A percentile compares a stretch with the other conserved stretches of the same genome.
Conservation (phyloP, 2,888 invertebrate species). For the Smittia sp. region DNA sequence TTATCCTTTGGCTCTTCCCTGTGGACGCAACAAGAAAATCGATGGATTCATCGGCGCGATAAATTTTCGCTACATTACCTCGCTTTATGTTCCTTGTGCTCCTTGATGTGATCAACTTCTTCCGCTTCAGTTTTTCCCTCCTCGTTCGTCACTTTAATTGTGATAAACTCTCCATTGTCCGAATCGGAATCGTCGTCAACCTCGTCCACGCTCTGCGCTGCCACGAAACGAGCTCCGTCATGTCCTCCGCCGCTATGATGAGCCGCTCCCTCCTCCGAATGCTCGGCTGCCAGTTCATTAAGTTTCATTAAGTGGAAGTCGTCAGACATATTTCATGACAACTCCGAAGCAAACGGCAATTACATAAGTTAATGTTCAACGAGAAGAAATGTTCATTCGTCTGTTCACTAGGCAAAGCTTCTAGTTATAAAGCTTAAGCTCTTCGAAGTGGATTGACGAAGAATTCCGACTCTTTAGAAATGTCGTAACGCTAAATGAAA, state of each 20-base stretch:
- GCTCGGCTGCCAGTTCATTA: constrained; percentile 6
- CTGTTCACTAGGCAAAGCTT: too few species aligned
- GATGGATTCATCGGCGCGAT: background rate
- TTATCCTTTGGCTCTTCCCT: background rate
- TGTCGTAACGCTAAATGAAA: too few species aligned
- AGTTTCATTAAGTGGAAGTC: too few species aligned
- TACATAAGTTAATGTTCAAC: too few species aligned
- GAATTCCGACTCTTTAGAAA: too few species aligned
- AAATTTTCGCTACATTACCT: constrained; percentile 10
- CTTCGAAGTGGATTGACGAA: too few species aligned
- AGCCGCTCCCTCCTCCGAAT: background rate
- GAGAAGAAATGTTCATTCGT: too few species aligned
- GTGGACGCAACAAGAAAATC: background rate
- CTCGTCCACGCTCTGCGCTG: background rate
- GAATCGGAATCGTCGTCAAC: constrained; percentile 23
- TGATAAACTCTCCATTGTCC: constrained; percentile 47
- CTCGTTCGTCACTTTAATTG: constrained; percentile 44
- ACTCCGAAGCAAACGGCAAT: too few species aligned
- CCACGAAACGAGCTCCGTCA: background rate
- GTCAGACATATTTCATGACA: too few species aligned
- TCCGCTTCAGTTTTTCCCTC: constrained; percentile 33
- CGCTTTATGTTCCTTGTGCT: constrained; percentile 17
- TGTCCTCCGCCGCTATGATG: background rate
- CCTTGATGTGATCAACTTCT: constrained; percentile 35
- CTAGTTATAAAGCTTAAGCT: too few species aligned